phyloP scores from a whole-genome alignment of 2,113 vertebrate genomes.

The Charina bottae region DNA sequence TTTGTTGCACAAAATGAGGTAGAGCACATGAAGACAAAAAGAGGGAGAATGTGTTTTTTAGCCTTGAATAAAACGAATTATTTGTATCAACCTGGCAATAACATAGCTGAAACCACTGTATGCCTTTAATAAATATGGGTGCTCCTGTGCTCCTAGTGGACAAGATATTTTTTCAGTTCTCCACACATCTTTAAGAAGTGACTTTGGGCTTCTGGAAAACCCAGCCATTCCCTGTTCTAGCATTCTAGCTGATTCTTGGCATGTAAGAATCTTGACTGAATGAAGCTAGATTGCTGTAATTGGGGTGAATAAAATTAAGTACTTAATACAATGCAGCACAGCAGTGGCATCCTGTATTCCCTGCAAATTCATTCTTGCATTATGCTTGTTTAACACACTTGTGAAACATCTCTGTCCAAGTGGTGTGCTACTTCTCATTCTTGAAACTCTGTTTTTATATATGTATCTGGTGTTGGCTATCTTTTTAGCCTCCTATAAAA shows the following conservation, averaged over 20 bases:
- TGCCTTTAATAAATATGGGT: constrained; percentile 16
- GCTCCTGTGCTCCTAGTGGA: constrained; percentile 6
- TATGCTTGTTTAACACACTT: not conserved
- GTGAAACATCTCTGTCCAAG: not conserved
- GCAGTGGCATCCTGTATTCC: not conserved
- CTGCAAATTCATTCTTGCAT: not conserved
- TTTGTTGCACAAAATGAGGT: not conserved
- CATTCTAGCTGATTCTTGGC: not conserved
- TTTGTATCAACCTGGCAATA: not conserved
- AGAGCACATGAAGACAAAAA: not conserved
- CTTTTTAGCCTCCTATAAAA: not conserved
- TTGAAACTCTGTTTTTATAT: not conserved
- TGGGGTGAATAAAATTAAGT: accelerated
- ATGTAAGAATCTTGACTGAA: not conserved
- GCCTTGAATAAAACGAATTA: not conserved
- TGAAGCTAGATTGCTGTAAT: not conserved
- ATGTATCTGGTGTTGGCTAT: not conserved
- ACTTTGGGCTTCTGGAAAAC: constrained; percentile 31
- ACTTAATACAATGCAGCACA: not conserved
- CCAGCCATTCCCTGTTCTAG: constrained; percentile 24
- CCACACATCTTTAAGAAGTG: constrained; percentile 7
- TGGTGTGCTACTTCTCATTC: not conserved
- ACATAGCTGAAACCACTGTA: constrained; percentile 4
- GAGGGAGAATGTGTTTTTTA: not conserved
- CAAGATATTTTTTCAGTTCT: constrained; percentile 32